Evolutionary conservation across 1,140 invertebrate species (phyloP).

Genomic region (Maniola jurtina): DNA sequence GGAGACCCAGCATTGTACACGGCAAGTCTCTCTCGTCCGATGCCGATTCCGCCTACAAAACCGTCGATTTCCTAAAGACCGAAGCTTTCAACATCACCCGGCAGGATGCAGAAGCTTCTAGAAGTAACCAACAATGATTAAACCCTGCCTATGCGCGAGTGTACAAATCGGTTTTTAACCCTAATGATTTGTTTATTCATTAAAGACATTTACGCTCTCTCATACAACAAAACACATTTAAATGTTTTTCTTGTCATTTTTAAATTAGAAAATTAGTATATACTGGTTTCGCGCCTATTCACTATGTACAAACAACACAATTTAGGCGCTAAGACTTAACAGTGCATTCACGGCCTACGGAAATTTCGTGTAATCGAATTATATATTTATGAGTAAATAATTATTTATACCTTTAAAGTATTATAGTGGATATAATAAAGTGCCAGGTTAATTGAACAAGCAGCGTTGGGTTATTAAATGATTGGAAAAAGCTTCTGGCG

Average conservation of each 20-base stretch:
- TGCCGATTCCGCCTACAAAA: conserved; percentile 88
- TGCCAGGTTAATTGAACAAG: no score
- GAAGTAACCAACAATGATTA: conserved; percentile 50
- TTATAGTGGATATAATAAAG: neutral
- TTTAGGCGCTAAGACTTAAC: no score
- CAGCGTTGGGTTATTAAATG: no score
- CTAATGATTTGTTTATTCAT: conserved; percentile 24
- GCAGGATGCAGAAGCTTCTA: conserved; percentile 84
- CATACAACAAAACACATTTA: neutral
- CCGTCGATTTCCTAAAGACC: conserved; percentile 94
- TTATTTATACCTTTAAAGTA: neutral
- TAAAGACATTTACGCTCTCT: conserved; percentile 6
- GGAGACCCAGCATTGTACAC: conserved; percentile 37
- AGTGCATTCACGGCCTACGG: neutral
- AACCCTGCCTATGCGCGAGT: conserved; percentile 10
- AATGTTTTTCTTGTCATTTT: no score
- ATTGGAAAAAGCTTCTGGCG: no score
- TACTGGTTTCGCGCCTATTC: no score
- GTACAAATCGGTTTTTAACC: conserved; percentile 32
- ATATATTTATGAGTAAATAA: neutral
- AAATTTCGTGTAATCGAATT: neutral
- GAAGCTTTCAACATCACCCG: conserved; percentile 93
- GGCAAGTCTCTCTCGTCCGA: conserved; percentile 49
- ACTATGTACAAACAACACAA: no score
- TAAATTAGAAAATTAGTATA: no score